Evolutionary conservation across 2,797 vertebrate species (phyloP).

Genomic region (Allobates femoralis): DNA sequence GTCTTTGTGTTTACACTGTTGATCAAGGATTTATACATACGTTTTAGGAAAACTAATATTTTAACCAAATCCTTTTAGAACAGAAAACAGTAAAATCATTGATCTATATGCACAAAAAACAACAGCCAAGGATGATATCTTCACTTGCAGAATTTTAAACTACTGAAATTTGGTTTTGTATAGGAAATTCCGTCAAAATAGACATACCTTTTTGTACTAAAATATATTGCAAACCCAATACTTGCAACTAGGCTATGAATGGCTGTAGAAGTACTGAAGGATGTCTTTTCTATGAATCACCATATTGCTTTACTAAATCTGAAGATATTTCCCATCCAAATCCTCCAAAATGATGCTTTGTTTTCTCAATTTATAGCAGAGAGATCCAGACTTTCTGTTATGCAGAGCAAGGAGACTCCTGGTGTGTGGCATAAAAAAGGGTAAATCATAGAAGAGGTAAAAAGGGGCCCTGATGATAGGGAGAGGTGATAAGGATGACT

Average conservation of each 20-base stretch:
- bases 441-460: no score
- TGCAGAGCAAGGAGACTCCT: no score
- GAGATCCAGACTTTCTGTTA: no score
- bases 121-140: not conserved
- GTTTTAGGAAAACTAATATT: not conserved
- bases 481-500: no score
- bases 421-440: no score
- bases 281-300: not conserved
- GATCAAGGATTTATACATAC: not conserved
- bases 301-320: not conserved
- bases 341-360: not conserved
- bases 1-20: conserved; percentile 10
- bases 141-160: not conserved
- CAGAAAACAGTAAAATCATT: not conserved
- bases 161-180: not conserved
- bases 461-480: no score
- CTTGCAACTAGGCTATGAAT: no score
- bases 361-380: not conserved
- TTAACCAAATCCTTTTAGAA: conserved; percentile 12
- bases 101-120: not conserved
- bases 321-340: not conserved
- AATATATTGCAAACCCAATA: not conserved
- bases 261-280: not conserved
- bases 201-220: not conserved
- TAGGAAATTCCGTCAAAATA: not conserved